Evolutionary conservation across 2,797 vertebrate species (phyloP), one percentile per base, ranked within the genome.

Genomic region (Stomatorhinus walkeri): DNA sequence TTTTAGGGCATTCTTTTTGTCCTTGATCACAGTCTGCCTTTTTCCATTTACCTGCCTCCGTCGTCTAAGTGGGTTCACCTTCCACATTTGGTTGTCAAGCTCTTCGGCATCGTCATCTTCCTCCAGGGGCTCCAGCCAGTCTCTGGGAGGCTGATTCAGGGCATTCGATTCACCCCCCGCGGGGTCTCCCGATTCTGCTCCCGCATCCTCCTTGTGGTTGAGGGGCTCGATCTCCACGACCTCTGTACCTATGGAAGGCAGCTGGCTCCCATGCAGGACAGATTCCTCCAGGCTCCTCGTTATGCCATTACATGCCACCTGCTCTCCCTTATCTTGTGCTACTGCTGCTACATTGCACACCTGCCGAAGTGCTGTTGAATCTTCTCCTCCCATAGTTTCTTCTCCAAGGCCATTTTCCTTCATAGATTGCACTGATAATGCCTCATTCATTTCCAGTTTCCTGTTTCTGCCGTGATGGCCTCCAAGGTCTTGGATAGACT

Each of bases 121-220:
- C 87, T 96, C 96, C 1, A 96, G 94, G 0, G 96, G 96, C 91
- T 96, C 95, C 46, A 96, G 94, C 96, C 96, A 96, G 91, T 96
- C 95, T 46, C 92, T 89, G 0, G 93, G 91, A 83, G 95, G 93
- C 48, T 94, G 94, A 0, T 64, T 91, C 1, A 10, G 22, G 32
- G 1, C 5, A 81, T 81, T 1, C 90, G 91, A 1, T 5, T 81
- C 14, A 92, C 4, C n/a, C 22, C 8, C 2, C 68, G 0, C n/a
- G 9, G 32, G n/a, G 2, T 16, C 32, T 64, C 81, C 48, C 40
- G 72, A 48, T 83, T 40, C 46, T 16, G 49, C 43, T 83, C 32
- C 86, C 8, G 19, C 90, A 7, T 88, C 61, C 9, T 16, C 72
- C 0, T 64, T 36, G 19, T 43, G 86, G 2, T 4, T 81, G 10